Evolutionary conservation across 2,888 invertebrate species (phyloP).

Genomic region (Caenorhabditis doughertyi): DNA sequence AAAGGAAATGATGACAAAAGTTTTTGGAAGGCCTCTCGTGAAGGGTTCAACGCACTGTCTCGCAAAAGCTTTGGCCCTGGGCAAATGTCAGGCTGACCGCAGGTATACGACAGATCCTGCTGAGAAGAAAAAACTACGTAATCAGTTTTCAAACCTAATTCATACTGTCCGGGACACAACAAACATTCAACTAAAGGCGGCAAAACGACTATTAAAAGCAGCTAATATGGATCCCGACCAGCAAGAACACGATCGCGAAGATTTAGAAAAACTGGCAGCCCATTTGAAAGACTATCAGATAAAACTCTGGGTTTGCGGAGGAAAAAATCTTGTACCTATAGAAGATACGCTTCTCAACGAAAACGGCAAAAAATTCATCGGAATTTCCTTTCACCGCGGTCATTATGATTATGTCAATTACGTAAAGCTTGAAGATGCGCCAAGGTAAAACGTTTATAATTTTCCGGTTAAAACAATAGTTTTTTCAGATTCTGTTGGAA

Average conservation of each 20-base stretch:
- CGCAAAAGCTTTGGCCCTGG: neutral
- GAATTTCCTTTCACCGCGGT: neutral
- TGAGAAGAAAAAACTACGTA: neutral
- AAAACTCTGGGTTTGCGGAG: neutral
- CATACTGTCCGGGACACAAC: neutral
- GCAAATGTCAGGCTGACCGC: neutral
- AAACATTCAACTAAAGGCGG: neutral
- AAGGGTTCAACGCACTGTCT: neutral
- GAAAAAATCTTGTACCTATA: neutral
- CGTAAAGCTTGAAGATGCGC: neutral
- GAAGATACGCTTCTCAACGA: neutral
- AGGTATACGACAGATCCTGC: neutral
- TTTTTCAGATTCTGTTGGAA: neutral
- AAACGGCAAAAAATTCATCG: neutral
- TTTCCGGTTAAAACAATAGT: neutral
- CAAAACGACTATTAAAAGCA: neutral
- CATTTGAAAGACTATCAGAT: neutral
- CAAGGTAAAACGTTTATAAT: neutral
- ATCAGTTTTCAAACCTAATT: too few relatives aligned
- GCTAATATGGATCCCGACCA: neutral
- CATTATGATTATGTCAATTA: neutral
- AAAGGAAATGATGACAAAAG: neutral
- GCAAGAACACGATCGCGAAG: neutral
- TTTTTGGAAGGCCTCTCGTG: neutral
- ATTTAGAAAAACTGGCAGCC: neutral